phyloP scores from a whole-genome alignment of 1,140 invertebrate species.

The Solen grandis region DNA sequence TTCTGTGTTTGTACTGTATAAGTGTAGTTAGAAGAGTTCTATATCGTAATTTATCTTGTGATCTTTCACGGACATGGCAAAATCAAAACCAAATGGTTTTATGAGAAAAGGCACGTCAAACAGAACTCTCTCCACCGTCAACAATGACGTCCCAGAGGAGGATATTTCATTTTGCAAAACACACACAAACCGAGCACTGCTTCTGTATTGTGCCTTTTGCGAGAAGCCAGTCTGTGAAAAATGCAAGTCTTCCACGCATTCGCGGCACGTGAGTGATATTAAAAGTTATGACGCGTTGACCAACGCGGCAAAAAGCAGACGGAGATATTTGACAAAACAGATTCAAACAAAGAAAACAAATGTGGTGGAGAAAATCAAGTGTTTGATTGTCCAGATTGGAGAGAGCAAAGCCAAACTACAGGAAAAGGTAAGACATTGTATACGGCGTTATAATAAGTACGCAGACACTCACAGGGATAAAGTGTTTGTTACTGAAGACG shows the following conservation, averaged over 20 bases:
- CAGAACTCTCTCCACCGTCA: too few species aligned
- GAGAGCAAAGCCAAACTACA: conserved; percentile 36
- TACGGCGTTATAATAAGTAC: conserved; percentile 11
- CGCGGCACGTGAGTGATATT: conserved; percentile 20
- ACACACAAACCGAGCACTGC: neutral
- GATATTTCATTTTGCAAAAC: neutral
- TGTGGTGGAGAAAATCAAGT: conserved; percentile 10
- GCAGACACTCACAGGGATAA: conserved; percentile 29
- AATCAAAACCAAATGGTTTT: too few species aligned
- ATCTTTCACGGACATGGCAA: too few species aligned
- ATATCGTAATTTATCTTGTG: too few species aligned
- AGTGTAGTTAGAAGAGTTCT: too few species aligned
- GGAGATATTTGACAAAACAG: conserved; percentile 11
- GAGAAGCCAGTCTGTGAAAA: conserved; percentile 43
- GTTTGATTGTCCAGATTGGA: conserved; percentile 17
- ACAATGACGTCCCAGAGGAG: too few species aligned
- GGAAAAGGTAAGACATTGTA: conserved; percentile 10
- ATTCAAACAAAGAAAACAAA: neutral
- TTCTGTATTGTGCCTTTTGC: conserved; percentile 40
- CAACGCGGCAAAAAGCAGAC: conserved; percentile 26
- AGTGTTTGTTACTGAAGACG: conserved; percentile 10
- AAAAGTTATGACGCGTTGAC: conserved; percentile 20
- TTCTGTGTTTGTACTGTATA: too few species aligned
- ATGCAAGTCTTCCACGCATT: conserved; percentile 40
- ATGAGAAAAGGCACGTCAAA: too few species aligned